phyloP scores from a whole-genome alignment of 2,113 vertebrate species.

The Ctenodactylus gundi region DNA sequence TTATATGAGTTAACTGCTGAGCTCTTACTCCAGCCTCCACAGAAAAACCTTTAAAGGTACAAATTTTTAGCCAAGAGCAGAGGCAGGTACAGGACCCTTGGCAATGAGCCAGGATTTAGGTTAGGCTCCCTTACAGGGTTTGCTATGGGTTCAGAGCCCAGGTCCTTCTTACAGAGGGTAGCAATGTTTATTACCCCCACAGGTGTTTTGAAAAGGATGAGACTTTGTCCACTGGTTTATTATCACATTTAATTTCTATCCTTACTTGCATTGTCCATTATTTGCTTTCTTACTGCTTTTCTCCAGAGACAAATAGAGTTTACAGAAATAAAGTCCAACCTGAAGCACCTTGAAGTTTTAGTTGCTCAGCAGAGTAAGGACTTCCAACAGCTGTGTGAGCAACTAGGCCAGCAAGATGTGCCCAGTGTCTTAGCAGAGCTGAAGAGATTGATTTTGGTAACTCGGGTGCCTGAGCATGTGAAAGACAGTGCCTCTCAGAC shows the following conservation, averaged over 20 bases:
- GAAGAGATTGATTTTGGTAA: neutral
- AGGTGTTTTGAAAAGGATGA: neutral
- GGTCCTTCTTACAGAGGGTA: neutral
- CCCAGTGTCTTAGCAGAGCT: conserved; percentile 76
- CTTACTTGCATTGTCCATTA: neutral
- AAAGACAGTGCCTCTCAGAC: conserved; percentile 83
- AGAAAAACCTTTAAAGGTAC: neutral
- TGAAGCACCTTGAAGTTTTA: conserved; percentile 80
- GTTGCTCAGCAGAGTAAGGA: conserved; percentile 80
- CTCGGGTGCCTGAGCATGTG: neutral
- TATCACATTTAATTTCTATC: neutral
- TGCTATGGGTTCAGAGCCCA: neutral
- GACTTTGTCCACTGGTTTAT: neutral
- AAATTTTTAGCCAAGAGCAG: conserved; percentile 6
- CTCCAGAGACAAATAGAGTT: conserved; percentile 83
- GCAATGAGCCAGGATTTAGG: neutral
- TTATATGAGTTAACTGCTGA: too few species aligned
- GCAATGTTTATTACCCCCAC: neutral
- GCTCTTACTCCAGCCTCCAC: too few species aligned
- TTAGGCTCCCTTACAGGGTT: neutral
- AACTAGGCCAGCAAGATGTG: conserved; percentile 71
- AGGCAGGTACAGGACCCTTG: neutral
- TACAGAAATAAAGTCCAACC: conserved; percentile 80
- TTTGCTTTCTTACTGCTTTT: conserved; percentile 58
- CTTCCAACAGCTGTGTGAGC: conserved; percentile 77